These are phyloP conservation scores for Sphaeramia orbicularis DNA, from an alignment of 2,797 vertebrate genomes.

Conservation along the genomic window DNA sequence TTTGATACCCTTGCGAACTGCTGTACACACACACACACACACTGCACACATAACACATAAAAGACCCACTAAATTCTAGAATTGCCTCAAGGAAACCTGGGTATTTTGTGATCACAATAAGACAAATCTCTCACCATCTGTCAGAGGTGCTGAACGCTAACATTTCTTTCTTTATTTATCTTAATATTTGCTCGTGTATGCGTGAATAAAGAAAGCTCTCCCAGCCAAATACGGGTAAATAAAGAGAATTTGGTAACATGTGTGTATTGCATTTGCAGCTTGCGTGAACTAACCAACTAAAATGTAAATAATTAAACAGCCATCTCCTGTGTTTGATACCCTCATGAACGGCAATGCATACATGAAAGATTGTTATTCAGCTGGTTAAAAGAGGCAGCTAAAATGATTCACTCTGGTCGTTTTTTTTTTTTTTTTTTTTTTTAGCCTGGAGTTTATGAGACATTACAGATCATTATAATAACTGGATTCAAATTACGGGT, in stretches of 20 bases:
- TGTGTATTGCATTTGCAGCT: not conserved
- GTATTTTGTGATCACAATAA: conserved; percentile 82
- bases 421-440: no score
- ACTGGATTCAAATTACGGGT: conserved; percentile 19
- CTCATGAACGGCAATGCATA: conserved; percentile 22
- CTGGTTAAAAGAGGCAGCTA: conserved; percentile 9
- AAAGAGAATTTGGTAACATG: not conserved
- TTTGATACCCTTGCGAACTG: no score
- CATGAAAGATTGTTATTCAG: conserved; percentile 14
- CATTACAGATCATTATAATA: conserved; percentile 33
- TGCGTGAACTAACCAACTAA: not conserved
- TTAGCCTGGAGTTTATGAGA: conserved; percentile 39
- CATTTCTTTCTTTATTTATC: conserved; percentile 58
- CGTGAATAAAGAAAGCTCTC: no score
- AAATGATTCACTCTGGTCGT: conserved; percentile 15
- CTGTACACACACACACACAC: no score
- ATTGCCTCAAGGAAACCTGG: conserved; percentile 75
- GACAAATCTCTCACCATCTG: conserved; percentile 61
- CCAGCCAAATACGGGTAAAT: not conserved
- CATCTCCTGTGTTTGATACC: conserved; percentile 1
- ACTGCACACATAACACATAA: no score
- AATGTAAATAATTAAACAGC: conserved; percentile 20
- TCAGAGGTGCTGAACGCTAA: conserved; percentile 70
- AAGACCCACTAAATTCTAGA: conserved; percentile 60
- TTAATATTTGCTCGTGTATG: not conserved